Percentiles rank a stretch among this genome's conserved stretches.
These are phyloP conservation scores for Bombus soroeensis DNA, from an alignment of 1,140 invertebrate genomes.

Conservation along the genomic window DNA sequence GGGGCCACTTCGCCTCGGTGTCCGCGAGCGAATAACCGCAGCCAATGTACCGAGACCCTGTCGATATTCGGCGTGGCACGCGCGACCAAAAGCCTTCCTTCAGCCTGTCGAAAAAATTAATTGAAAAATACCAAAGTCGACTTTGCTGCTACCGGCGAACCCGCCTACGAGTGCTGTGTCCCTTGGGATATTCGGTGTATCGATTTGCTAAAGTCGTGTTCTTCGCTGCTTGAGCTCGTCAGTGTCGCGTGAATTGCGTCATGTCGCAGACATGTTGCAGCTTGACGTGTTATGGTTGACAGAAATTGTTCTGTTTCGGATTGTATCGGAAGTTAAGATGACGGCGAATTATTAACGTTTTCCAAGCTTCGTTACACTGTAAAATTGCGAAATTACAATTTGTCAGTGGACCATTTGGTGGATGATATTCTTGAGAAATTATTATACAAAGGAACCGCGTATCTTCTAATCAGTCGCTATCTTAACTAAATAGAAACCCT, in stretches of 20 bases:
- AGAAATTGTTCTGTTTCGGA: too few relatives aligned
- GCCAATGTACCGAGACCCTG: slow-evolving; percentile 72
- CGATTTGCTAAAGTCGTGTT: background rate
- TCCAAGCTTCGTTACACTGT: too few relatives aligned
- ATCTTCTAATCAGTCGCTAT: background rate
- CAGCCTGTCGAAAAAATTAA: slow-evolving; percentile 74
- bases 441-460: background rate
- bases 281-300: too few relatives aligned
- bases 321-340: too few relatives aligned
- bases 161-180: background rate
- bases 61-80: slow-evolving; percentile 77
- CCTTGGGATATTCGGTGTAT: too few relatives aligned
- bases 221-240: background rate
- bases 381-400: too few relatives aligned
- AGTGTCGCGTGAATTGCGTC: background rate
- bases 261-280: background rate
- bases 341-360: too few relatives aligned
- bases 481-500: background rate
- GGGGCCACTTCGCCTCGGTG: slow-evolving; percentile 66
- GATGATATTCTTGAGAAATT: too few relatives aligned
- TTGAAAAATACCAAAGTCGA: slow-evolving; percentile 75
- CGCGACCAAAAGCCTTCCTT: slow-evolving; percentile 59
- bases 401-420: too few relatives aligned
- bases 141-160: background rate
- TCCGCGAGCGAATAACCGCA: slow-evolving; percentile 32